Conservation (phyloP, 1,140 invertebrate species). For the Zophobas atratus region DNA sequence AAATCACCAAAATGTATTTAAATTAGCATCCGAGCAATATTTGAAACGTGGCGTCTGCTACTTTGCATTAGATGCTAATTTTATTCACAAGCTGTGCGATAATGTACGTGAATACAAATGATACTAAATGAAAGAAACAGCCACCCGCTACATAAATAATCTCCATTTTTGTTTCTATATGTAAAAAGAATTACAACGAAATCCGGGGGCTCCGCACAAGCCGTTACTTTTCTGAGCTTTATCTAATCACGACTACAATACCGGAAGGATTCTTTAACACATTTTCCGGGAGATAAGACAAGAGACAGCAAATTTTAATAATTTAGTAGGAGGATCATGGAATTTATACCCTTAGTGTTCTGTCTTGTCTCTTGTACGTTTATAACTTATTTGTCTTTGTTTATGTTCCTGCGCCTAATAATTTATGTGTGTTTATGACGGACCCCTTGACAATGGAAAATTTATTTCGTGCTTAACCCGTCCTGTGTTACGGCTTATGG, state of each 20-base stretch:
- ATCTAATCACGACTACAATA: conserved; percentile 35
- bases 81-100: neutral
- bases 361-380: conserved; percentile 31
- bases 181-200: no score
- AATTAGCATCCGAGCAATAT: neutral
- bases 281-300: conserved; percentile 8
- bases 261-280: conserved; percentile 19
- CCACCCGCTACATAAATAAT: neutral
- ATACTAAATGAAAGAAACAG: neutral
- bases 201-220: neutral
- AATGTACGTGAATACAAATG: conserved; percentile 35
- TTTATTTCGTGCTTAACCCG: conserved; percentile 32
- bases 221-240: conserved; percentile 10
- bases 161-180: no score
- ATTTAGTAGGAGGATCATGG: conserved; percentile 30
- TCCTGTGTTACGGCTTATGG: conserved; percentile 1
- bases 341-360: conserved; percentile 28
- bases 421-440: conserved; percentile 43
- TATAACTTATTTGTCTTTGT: conserved; percentile 36
- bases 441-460: conserved; percentile 31
- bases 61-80: conserved; percentile 11
- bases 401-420: conserved; percentile 35
- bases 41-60: conserved; percentile 14
- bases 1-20: conserved; percentile 30
- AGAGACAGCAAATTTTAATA: conserved; percentile 31